A percentile compares a stretch with the other conserved stretches of the same genome.
phyloP scores from a whole-genome alignment of 2,113 vertebrate genomes.

The Polyodon spathula region DNA sequence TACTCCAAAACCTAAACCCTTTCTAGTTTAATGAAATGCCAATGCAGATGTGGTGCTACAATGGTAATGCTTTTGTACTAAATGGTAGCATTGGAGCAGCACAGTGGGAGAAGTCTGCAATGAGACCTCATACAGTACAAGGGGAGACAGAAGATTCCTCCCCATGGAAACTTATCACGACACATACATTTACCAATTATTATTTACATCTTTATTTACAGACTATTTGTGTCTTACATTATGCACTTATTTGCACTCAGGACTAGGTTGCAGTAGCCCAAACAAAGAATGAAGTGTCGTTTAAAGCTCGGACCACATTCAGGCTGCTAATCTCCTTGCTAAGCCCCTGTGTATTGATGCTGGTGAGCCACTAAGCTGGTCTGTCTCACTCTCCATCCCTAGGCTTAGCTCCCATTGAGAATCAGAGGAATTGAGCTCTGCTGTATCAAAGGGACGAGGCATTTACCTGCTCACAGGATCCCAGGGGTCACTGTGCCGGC shows the following conservation, averaged over 20 bases:
- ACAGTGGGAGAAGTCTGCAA: no score
- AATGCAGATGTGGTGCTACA: no score
- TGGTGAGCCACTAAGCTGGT: conserved; percentile 43
- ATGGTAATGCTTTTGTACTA: no score
- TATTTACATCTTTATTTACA: no score
- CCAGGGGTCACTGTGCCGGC: not conserved
- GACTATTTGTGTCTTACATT: no score
- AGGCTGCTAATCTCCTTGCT: conserved; percentile 58
- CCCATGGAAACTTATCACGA: no score
- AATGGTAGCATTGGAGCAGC: no score
- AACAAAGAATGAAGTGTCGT: conserved; percentile 43
- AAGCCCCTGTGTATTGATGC: conserved; percentile 59
- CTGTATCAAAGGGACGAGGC: conserved; percentile 29
- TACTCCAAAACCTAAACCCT: no score
- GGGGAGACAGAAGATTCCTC: no score
- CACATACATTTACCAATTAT: no score
- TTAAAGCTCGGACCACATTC: conserved; percentile 48
- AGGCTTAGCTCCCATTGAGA: conserved; percentile 37
- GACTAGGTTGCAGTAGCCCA: conserved; percentile 36
- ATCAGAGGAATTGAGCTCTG: conserved; percentile 23
- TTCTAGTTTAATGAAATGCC: no score
- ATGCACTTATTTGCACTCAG: conserved; percentile 30
- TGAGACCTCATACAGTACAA: no score
- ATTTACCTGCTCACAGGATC: conserved; percentile 37
- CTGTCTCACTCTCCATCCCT: conserved; percentile 46